Evolutionary conservation across 2,797 vertebrate genomes (phyloP).

Genomic region (Eptatretus atami): DNA sequence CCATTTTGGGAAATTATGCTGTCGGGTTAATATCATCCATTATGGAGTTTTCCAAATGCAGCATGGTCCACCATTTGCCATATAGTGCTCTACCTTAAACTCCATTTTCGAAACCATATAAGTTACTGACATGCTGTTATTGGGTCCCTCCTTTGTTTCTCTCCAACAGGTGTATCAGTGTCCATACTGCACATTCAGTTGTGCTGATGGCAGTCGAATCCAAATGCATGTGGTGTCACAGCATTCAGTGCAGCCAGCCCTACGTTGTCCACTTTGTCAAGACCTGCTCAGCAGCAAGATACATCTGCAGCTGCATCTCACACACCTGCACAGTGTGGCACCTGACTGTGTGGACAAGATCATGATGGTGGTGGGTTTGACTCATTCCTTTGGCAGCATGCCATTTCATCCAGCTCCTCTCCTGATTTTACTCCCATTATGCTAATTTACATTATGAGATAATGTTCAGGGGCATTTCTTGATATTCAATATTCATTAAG

Average conservation of each 20-base stretch:
- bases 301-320: conserved; percentile 95
- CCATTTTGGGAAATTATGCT: too few relatives aligned
- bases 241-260: conserved; percentile 88
- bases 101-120: not conserved
- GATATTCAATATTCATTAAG: too few relatives aligned
- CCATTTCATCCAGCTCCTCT: too few relatives aligned
- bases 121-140: not conserved
- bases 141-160: conserved; percentile 1
- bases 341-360: conserved; percentile 94
- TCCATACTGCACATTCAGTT: conserved; percentile 95
- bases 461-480: too few relatives aligned
- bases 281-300: conserved; percentile 98
- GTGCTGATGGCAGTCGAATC: conserved; percentile 63
- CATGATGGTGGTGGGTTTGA: conserved; percentile 49
- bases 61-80: too few relatives aligned
- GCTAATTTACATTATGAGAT: too few relatives aligned
- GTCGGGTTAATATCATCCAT: too few relatives aligned
- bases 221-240: conserved; percentile 96
- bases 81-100: too few relatives aligned
- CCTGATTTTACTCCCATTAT: too few relatives aligned
- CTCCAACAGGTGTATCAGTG: conserved; percentile 65
- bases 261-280: conserved; percentile 85
- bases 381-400: too few relatives aligned
- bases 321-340: conserved; percentile 88
- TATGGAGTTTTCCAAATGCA: too few relatives aligned